Evolutionary conservation across 2,113 vertebrate genomes (phyloP).

Genomic region (Clarias magur): DNA sequence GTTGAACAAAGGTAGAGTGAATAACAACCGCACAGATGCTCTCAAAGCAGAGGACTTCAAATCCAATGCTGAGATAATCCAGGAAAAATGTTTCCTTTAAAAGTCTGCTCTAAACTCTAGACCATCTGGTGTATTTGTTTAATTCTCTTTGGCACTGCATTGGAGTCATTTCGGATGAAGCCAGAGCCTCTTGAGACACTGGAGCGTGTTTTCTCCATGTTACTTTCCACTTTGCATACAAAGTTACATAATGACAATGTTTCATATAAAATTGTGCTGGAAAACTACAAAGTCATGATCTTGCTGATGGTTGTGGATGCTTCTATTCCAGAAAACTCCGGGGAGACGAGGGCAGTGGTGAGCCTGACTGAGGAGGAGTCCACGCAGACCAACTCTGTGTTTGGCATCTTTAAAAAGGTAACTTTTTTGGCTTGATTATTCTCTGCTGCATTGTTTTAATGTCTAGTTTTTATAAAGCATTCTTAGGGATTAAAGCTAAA

Average conservation of each 20-base stretch:
- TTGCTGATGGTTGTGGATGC: conserved; percentile 2
- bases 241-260: not conserved
- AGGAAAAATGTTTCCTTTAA: not conserved
- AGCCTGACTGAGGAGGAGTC: conserved; percentile 64
- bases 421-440: not conserved
- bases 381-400: conserved; percentile 58
- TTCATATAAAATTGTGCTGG: not conserved
- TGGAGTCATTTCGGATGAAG: not conserved
- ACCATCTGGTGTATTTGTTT: not conserved
- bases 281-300: not conserved
- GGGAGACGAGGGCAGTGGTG: conserved; percentile 60
- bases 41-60: not conserved
- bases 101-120: not conserved
- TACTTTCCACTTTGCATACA: not conserved
- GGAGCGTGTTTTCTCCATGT: not conserved
- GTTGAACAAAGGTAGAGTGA: conserved; percentile 81
- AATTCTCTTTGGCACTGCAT: not conserved
- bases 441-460: too few species aligned
- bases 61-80: not conserved
- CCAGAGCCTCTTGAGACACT: not conserved
- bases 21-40: not conserved
- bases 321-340: conserved; percentile 56
- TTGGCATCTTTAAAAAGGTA: conserved; percentile 75
- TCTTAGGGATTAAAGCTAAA: too few species aligned
- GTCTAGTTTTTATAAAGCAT: too few species aligned